Evolutionary conservation across 30 jellyfish, hydroid and myxozoan species (phyloP).

Genomic region (Chironex yamaguchii): DNA sequence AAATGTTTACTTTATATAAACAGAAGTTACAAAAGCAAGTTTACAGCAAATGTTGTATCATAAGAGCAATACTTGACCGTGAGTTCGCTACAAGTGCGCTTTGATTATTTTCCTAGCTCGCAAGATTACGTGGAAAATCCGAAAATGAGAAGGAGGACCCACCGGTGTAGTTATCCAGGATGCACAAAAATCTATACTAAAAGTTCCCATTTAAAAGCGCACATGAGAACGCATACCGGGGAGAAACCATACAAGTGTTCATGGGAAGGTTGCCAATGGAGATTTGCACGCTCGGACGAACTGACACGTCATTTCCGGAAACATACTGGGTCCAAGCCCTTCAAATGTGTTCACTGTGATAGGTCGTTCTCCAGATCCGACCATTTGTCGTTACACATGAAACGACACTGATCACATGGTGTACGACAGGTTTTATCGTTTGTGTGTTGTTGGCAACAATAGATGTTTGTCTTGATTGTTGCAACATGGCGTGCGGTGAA

Average conservation of each 20-base stretch:
- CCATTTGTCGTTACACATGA: constrained; percentile 97
- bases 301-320: constrained; percentile 99
- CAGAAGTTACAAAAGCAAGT: too few relatives aligned
- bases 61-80: too few relatives aligned
- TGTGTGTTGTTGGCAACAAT: too few relatives aligned
- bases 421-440: too few relatives aligned
- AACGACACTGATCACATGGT: constrained; percentile 91
- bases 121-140: too few relatives aligned
- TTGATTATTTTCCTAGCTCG: too few relatives aligned
- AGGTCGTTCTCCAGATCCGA: constrained; percentile 99
- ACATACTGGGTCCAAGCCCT: constrained; percentile 99
- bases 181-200: constrained; percentile 94
- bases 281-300: constrained; percentile 99
- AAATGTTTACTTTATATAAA: too few relatives aligned
- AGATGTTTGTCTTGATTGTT: too few relatives aligned
- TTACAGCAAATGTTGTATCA: too few relatives aligned
- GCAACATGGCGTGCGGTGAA: too few relatives aligned
- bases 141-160: constrained; percentile 83
- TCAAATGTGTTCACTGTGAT: constrained; percentile 92
- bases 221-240: constrained; percentile 99
- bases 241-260: constrained; percentile 99
- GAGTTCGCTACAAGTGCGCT: too few relatives aligned
- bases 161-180: constrained; percentile 89
- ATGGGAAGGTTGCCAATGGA: constrained; percentile 99
- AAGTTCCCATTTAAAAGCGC: constrained; percentile 99